These are phyloP conservation scores for Hybognathus amarus DNA, from an alignment of 2,797 vertebrate species.

Conservation along the genomic window DNA sequence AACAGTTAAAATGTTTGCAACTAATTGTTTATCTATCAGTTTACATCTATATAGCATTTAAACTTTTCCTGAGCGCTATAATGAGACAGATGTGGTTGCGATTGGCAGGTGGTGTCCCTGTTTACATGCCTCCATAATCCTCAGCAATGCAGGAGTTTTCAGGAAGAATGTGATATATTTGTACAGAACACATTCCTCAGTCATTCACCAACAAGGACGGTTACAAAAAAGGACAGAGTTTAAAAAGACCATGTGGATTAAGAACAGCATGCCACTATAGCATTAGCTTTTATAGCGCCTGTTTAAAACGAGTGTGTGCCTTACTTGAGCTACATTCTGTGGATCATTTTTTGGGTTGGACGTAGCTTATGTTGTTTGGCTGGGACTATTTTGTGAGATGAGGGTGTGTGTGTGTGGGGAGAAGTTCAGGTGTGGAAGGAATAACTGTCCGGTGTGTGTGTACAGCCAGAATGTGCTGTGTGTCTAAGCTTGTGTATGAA, in stretches of 20 bases:
- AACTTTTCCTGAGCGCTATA: not conserved
- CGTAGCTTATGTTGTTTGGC: constrained; percentile 65
- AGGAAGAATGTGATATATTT: constrained; percentile 51
- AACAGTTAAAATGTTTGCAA: no score
- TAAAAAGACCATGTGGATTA: constrained; percentile 3
- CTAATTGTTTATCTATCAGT: not conserved
- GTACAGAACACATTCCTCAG: constrained; percentile 38
- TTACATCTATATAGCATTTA: no score
- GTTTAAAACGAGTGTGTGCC: constrained; percentile 63
- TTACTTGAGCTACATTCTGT: constrained; percentile 68
- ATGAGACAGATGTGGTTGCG: constrained; percentile 22
- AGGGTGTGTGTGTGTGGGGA: constrained; percentile 25
- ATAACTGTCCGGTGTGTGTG: constrained; percentile 11
- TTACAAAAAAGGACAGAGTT: constrained; percentile 24
- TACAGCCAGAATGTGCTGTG: constrained; percentile 33
- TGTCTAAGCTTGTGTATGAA: constrained; percentile 44
- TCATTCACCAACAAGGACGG: constrained; percentile 46
- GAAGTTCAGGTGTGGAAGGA: constrained; percentile 43
- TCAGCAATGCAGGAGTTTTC: constrained; percentile 46
- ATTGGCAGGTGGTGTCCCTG: constrained; percentile 41
- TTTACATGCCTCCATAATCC: constrained; percentile 29
- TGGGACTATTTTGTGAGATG: constrained; percentile 59
- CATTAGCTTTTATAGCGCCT: constrained; percentile 55
- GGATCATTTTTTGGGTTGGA: constrained; percentile 68
- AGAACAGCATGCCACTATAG: constrained; percentile 27